phyloP scores from a whole-genome alignment of 92 coral and sea anemone species.

The Umimayanthus kanabou region DNA sequence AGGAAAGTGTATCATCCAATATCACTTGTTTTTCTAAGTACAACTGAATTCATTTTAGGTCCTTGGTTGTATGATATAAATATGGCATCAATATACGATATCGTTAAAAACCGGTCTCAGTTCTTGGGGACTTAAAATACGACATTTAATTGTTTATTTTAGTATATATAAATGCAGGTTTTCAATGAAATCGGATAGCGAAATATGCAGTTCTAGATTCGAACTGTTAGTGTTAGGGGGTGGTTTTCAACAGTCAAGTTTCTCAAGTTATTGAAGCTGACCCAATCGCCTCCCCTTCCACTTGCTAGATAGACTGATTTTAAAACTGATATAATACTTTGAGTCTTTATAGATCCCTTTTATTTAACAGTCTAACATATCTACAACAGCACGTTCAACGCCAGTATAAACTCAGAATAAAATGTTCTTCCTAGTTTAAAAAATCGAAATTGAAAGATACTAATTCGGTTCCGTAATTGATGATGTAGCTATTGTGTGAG shows the following conservation, averaged over 20 bases:
- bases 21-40: not conserved
- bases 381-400: too few relatives aligned
- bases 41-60: not conserved
- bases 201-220: not conserved
- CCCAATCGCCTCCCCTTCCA: not conserved
- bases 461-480: too few relatives aligned
- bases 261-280: not conserved
- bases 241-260: not conserved
- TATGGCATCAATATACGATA: not conserved
- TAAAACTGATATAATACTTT: constrained; percentile 2
- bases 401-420: too few relatives aligned
- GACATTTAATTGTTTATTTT: not conserved
- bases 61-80: not conserved
- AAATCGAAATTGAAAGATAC: not conserved
- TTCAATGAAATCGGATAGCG: not conserved
- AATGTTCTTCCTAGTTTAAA: not conserved
- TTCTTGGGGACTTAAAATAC: not conserved
- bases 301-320: too few relatives aligned
- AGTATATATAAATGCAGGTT: not conserved
- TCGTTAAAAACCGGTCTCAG: not conserved
- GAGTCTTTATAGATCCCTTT: not conserved
- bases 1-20: not conserved
- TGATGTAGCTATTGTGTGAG: not conserved
- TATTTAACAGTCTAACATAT: too few relatives aligned
- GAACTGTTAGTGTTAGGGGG: not conserved